Evolutionary conservation across 64 coral and sea anemone species (phyloP), one percentile per base, ranked within the genome.

Genomic region (Acropora yongei): DNA sequence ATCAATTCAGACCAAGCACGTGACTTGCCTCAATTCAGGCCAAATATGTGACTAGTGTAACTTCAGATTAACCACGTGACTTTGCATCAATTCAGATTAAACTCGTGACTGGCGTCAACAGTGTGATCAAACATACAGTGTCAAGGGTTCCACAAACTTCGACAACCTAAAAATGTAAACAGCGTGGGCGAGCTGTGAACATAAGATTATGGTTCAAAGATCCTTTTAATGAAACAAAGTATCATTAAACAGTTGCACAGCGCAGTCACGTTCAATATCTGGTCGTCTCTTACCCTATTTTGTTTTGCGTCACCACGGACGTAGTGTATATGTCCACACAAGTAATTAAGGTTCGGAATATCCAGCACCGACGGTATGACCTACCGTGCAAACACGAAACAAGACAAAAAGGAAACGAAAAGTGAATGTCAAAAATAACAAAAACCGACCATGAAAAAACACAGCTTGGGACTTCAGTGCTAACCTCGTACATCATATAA

Each of bases 401-500:
- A 55, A 7, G 10, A 7, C 45, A 2, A 47, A 40, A 18, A 41
- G 7, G 0, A 55, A 55, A 55, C 51, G 51, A 55, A 55, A 55
- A 55, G 51, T 3, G 51, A 7, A 55, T 55, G 6, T 55, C 51
- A 55, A 55, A 55, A 55, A 55, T 12, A 51, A 69, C 6, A 2
- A 49, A 19, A 47, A 43, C 3, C 0, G 14, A 42, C 66, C 71
- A 39, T 55, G 10, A 55, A 55, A 5, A 55, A 55, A 55, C 51
- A 55, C 5, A 55, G 51, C 5, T 10, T 55, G 51, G 10, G 5
- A 55, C 5, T 30, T 55, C 51, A 55, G 51, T 10, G 44, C 79
- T 89, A 39, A 98, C 97, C 91, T 98, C 97, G 11, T 91, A 93
- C 30, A 98, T 71, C 97, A 98, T 98, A 78, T 91, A 98, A 6